phyloP scores from a whole-genome alignment of 2,113 vertebrate species.

The Candoia aspera region DNA sequence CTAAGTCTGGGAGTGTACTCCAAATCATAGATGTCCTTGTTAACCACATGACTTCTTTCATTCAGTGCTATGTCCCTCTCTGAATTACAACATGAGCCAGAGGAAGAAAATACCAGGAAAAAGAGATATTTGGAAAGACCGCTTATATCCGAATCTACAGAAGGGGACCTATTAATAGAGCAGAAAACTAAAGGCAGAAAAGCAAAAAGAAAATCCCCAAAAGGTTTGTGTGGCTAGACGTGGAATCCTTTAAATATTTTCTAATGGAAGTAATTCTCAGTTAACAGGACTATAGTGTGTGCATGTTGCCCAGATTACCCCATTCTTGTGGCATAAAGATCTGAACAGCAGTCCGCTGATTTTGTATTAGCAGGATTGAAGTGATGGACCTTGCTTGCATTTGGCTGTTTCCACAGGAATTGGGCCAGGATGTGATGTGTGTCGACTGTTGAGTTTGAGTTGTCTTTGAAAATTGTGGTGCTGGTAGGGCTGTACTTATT shows the following conservation, averaged over 20 bases:
- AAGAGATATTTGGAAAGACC: slow-evolving; percentile 45
- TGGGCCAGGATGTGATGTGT: background rate
- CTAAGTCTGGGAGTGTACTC: background rate
- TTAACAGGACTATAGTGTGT: background rate
- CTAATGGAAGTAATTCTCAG: background rate
- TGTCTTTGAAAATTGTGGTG: background rate
- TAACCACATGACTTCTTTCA: slow-evolving; percentile 38
- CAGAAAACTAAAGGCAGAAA: slow-evolving; percentile 78
- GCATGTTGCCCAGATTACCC: background rate
- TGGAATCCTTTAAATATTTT: background rate
- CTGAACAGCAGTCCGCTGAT: background rate
- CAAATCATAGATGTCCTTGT: background rate
- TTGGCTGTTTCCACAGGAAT: background rate
- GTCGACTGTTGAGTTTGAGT: background rate
- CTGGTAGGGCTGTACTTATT: background rate
- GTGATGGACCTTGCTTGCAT: background rate
- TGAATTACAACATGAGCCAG: slow-evolving; percentile 56
- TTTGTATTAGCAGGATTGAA: background rate
- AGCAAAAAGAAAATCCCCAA: slow-evolving; percentile 82
- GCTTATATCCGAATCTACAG: slow-evolving; percentile 25
- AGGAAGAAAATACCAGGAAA: slow-evolving; percentile 51
- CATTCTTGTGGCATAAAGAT: background rate
- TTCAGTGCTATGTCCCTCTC: slow-evolving; percentile 68
- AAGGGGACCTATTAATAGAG: slow-evolving; percentile 37
- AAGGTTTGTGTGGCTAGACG: slow-evolving; percentile 67